Conservation (phyloP, 2,888 invertebrate genomes). For the Aphidius colemani region DNA sequence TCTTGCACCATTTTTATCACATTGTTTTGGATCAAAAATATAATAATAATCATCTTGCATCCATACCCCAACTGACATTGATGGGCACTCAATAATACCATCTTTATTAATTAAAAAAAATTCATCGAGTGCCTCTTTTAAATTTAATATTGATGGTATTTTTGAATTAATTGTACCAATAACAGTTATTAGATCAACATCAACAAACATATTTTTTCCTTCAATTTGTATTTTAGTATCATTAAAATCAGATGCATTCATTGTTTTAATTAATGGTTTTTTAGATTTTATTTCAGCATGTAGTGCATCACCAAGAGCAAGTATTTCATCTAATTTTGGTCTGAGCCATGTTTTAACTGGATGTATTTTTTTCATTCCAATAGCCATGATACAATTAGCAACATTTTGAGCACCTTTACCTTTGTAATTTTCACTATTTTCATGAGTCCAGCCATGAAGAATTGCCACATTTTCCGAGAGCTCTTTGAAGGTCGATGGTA, state of each 20-base stretch:
- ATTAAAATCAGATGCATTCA: conserved; percentile 48
- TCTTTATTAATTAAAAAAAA: conserved; percentile 48
- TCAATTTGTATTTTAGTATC: conserved; percentile 41
- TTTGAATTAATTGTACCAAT: conserved; percentile 51
- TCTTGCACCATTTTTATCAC: conserved; percentile 49
- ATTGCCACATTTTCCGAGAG: conserved; percentile 39
- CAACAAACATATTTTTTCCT: conserved; percentile 40
- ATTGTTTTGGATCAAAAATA: conserved; percentile 66
- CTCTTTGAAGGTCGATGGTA: conserved; percentile 48
- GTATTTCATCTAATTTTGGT: conserved; percentile 47
- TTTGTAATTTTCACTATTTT: conserved; percentile 46
- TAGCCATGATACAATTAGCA: conserved; percentile 47
- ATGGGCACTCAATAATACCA: conserved; percentile 49
- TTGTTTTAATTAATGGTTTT: conserved; percentile 42
- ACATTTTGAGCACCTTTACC: conserved; percentile 49
- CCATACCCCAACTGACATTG: conserved; percentile 64
- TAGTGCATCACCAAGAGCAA: conserved; percentile 44
- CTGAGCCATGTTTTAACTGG: conserved; percentile 51
- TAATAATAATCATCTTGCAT: conserved; percentile 65
- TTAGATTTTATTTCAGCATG: conserved; percentile 39
- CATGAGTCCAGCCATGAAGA: conserved; percentile 51
- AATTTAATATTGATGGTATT: conserved; percentile 40
- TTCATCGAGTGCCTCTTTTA: conserved; percentile 47
- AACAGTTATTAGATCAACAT: conserved; percentile 48
- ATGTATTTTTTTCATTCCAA: conserved; percentile 45